A percentile compares a stretch with the other conserved stretches of the same genome.
These are phyloP conservation scores for Trididemnum nubilum DNA, from an alignment of 23 tunicate species.

Conservation along the genomic window DNA sequence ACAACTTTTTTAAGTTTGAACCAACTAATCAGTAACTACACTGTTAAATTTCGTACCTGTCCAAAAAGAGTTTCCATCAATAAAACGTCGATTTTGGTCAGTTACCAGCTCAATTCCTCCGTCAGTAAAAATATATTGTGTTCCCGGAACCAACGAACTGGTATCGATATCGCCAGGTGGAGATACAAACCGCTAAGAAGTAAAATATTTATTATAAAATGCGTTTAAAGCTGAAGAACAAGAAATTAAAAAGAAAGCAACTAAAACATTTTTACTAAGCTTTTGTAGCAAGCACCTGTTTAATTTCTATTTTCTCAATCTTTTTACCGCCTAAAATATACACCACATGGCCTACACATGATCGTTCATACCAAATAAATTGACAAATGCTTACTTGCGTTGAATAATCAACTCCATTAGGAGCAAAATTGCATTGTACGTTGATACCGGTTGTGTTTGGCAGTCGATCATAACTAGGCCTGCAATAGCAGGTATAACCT, in stretches of 20 bases:
- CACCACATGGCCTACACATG: too few species aligned
- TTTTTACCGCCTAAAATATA: too few species aligned
- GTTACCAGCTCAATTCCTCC: neutral
- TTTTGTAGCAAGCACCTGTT: too few species aligned
- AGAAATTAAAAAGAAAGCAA: too few species aligned
- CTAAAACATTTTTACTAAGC: too few species aligned
- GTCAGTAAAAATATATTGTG: neutral
- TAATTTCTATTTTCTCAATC: too few species aligned
- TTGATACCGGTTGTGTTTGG: slow-evolving; percentile 15
- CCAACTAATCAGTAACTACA: too few species aligned
- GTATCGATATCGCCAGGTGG: too few species aligned
- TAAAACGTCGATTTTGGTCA: neutral
- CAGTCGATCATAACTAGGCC: slow-evolving; percentile 25
- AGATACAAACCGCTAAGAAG: too few species aligned
- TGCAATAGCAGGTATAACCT: slow-evolving; percentile 72
- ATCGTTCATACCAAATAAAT: neutral
- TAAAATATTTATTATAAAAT: too few species aligned
- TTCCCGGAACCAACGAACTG: neutral
- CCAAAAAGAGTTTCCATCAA: neutral
- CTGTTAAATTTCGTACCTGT: neutral
- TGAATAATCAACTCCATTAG: neutral
- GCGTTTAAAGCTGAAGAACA: too few species aligned
- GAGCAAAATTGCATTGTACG: slow-evolving; percentile 10
- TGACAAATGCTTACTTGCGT: neutral
- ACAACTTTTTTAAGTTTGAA: too few species aligned